Percentiles rank a stretch among this genome's conserved stretches.
These are phyloP conservation scores for Gavia stellata DNA, from an alignment of 2,113 vertebrate species.

Conservation along the genomic window DNA sequence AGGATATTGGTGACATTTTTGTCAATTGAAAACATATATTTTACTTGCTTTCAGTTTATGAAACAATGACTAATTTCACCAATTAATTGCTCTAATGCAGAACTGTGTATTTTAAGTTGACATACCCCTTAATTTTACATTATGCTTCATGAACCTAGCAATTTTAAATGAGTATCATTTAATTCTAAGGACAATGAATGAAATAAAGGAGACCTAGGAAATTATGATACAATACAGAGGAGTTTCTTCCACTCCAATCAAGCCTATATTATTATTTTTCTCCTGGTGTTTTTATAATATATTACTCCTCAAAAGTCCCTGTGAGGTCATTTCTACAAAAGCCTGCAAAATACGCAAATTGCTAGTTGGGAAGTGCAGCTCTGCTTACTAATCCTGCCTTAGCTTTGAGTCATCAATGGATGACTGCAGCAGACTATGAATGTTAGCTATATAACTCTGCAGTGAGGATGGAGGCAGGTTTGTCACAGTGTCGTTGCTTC, in stretches of 20 bases:
- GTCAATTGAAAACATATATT: slow-evolving; percentile 42
- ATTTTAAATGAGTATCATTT: slow-evolving; percentile 53
- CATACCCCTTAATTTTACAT: slow-evolving; percentile 46
- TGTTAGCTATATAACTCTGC: background rate
- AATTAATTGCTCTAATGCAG: slow-evolving; percentile 45
- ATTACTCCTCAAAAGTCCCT: background rate
- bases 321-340: background rate
- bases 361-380: background rate
- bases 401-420: background rate
- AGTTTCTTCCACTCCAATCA: slow-evolving; percentile 6
- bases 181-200: slow-evolving; percentile 27
- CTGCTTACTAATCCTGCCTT: background rate
- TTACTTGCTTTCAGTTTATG: slow-evolving; percentile 49
- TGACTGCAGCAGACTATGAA: background rate
- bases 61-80: slow-evolving; percentile 62
- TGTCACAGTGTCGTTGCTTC: accelerated
- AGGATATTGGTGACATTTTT: slow-evolving; percentile 42
- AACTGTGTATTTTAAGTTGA: slow-evolving; percentile 37
- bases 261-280: background rate
- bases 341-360: background rate
- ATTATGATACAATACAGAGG: background rate
- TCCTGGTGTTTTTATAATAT: background rate
- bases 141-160: slow-evolving; percentile 42
- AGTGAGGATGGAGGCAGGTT: background rate
- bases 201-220: slow-evolving; percentile 31